Evolutionary conservation across 2,888 invertebrate genomes (phyloP).

Genomic region (Trissolcus brochymenae): DNA sequence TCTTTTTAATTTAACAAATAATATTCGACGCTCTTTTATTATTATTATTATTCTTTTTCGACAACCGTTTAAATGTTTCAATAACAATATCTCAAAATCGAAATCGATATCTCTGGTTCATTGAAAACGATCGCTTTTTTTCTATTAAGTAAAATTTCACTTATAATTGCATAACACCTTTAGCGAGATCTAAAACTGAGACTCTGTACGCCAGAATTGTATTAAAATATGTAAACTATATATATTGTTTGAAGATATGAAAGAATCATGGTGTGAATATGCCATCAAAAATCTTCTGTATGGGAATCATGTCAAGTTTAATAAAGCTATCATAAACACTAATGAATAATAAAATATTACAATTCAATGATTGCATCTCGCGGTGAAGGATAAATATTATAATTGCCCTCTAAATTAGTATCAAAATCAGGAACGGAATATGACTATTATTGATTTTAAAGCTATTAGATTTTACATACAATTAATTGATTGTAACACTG

Average conservation of each 20-base stretch:
- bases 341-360: slow-evolving; percentile 47
- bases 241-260: slow-evolving; percentile 25
- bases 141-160: neutral
- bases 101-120: too few species aligned
- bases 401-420: slow-evolving; percentile 39
- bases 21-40: too few species aligned
- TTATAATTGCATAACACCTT: neutral
- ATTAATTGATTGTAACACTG: slow-evolving; percentile 39
- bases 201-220: neutral
- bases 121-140: neutral
- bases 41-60: too few species aligned
- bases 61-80: too few species aligned
- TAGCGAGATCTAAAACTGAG: too few species aligned
- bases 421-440: slow-evolving; percentile 40
- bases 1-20: too few species aligned
- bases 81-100: too few species aligned
- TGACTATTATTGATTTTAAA: slow-evolving; percentile 38
- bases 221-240: slow-evolving; percentile 26
- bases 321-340: slow-evolving; percentile 40
- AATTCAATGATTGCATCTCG: slow-evolving; percentile 38
- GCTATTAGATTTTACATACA: slow-evolving; percentile 42
- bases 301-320: slow-evolving; percentile 50
- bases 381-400: slow-evolving; percentile 20
- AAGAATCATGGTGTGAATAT: slow-evolving; percentile 21
- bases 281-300: slow-evolving; percentile 26